A percentile compares a stretch with the other conserved stretches of the same genome.
Evolutionary conservation across 2,113 vertebrate species (phyloP).

Genomic region (Patagioenas fasciata): DNA sequence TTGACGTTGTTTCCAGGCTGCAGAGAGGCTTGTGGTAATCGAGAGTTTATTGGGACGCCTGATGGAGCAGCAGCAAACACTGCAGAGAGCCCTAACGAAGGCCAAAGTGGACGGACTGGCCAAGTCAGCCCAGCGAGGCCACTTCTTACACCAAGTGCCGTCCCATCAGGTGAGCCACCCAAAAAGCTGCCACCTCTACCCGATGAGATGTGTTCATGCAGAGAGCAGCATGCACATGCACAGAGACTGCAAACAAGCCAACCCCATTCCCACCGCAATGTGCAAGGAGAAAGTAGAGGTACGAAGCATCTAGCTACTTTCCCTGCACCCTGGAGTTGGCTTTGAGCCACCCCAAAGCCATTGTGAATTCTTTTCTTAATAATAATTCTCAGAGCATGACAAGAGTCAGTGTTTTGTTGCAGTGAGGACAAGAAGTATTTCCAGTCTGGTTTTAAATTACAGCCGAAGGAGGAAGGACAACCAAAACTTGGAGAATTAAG

Average conservation of each 20-base stretch:
- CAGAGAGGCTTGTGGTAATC: slow-evolving; percentile 13
- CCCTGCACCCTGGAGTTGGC: not conserved
- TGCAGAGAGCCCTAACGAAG: not conserved
- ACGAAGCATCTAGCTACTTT: not conserved
- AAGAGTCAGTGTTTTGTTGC: not conserved
- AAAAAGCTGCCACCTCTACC: not conserved
- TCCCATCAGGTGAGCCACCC: not conserved
- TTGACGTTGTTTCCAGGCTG: slow-evolving; percentile 56
- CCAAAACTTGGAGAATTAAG: not conserved
- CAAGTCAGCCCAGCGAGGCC: not conserved
- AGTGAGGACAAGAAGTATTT: not conserved
- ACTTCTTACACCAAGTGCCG: not conserved
- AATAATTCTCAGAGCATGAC: not conserved
- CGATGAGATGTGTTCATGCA: fast-evolving
- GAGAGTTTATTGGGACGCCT: slow-evolving; percentile 9
- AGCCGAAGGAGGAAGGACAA: not conserved
- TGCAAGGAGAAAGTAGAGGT: not conserved
- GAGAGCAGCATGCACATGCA: not conserved
- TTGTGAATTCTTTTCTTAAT: not conserved
- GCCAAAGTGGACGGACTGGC: not conserved
- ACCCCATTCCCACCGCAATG: not conserved
- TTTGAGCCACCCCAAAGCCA: not conserved
- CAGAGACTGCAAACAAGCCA: not conserved
- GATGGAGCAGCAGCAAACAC: slow-evolving; percentile 36
- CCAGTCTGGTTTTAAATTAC: not conserved